Conservation (phyloP, 2,113 vertebrate species). For the Gallinago undulata region DNA sequence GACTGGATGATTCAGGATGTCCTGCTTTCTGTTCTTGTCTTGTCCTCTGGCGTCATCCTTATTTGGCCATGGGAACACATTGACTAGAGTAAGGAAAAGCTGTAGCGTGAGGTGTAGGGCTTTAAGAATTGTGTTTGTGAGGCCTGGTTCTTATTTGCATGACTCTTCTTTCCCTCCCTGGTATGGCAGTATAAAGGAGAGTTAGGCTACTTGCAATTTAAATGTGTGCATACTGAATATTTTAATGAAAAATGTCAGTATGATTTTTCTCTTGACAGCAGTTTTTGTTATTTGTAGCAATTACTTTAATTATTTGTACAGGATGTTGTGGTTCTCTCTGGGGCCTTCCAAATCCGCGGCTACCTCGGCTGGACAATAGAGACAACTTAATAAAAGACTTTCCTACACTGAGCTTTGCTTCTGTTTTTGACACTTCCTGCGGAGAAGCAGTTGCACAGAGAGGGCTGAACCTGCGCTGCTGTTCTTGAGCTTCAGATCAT, state of each 20-base stretch:
- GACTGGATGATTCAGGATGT: conserved; percentile 4
- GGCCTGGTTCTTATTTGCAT: not conserved
- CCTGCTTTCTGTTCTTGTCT: conserved; percentile 8
- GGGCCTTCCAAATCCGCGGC: not conserved
- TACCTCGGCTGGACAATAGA: not conserved
- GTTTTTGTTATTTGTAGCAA: not conserved
- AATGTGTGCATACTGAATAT: not conserved
- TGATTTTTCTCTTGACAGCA: not conserved
- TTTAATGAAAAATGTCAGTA: not conserved
- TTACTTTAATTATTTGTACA: not conserved
- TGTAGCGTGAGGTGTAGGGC: not conserved
- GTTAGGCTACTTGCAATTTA: not conserved
- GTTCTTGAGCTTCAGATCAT: not conserved
- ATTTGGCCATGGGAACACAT: not conserved
- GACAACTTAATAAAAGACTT: not conserved
- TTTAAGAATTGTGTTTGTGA: not conserved
- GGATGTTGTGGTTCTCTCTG: not conserved
- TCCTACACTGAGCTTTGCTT: not conserved
- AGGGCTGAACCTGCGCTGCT: not conserved
- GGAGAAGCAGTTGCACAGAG: not conserved
- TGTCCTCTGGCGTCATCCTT: not conserved
- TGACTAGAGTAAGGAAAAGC: not conserved
- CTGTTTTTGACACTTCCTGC: conserved; percentile 6
- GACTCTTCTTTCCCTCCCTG: not conserved
- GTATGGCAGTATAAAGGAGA: not conserved